Evolutionary conservation across 2,113 vertebrate species (phyloP).

Genomic region (Lipophrys pholis): DNA sequence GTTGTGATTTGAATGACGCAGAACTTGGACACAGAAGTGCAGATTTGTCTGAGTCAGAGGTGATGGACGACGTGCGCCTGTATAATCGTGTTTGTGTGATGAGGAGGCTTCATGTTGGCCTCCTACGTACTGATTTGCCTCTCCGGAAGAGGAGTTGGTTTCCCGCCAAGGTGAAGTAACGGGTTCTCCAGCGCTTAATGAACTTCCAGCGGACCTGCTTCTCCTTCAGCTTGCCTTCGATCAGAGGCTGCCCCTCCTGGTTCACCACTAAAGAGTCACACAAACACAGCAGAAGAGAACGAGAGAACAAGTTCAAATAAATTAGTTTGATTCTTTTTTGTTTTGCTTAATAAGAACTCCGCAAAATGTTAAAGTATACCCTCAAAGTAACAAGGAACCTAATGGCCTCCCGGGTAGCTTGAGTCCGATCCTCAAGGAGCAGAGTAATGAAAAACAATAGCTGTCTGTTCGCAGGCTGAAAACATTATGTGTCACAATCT

Average conservation of each 20-base stretch:
- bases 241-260: conserved; percentile 94
- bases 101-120: conserved; percentile 2
- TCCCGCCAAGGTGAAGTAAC: conserved; percentile 95
- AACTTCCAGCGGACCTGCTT: conserved; percentile 98
- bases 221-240: conserved; percentile 96
- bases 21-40: conserved; percentile 13
- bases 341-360: not conserved
- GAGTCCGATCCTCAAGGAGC: not conserved
- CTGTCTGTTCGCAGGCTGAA: not conserved
- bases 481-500: not conserved
- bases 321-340: not conserved
- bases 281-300: conserved; percentile 7
- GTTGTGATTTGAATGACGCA: conserved; percentile 47
- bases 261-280: conserved; percentile 85
- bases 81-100: not conserved
- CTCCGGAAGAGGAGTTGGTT: conserved; percentile 95
- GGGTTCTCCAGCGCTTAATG: conserved; percentile 97
- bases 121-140: conserved; percentile 91
- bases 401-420: not conserved
- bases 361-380: not conserved
- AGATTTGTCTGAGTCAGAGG: conserved; percentile 3
- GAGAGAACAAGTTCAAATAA: not conserved
- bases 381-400: not conserved
- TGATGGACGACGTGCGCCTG: not conserved
- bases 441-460: not conserved